These are phyloP conservation scores for Melospiza melodia DNA, from an alignment of 2,113 vertebrate genomes.

Conservation along the genomic window DNA sequence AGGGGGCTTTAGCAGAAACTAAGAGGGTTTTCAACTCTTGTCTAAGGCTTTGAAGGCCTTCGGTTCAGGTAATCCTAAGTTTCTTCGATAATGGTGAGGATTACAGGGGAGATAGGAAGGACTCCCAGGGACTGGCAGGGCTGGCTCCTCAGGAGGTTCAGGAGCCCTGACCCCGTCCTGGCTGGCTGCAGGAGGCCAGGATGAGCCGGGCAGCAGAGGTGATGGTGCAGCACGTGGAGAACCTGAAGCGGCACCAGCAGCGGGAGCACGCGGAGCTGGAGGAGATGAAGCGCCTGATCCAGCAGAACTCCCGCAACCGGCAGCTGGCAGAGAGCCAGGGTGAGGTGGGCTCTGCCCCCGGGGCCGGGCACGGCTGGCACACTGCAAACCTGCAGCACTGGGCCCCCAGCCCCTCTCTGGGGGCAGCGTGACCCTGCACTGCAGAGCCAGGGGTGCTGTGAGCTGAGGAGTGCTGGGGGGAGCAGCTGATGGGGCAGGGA, in stretches of 20 bases:
- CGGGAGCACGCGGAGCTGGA: constrained; percentile 77
- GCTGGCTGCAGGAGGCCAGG: constrained; percentile 77
- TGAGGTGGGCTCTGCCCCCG: not conserved
- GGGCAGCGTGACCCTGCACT: not conserved
- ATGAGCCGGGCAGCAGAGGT: constrained; percentile 82
- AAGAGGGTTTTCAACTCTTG: too few relatives aligned
- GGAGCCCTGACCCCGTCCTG: not conserved
- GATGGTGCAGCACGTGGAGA: constrained; percentile 87
- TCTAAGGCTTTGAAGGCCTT: too few relatives aligned
- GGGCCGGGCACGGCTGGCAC: rapidly evolving
- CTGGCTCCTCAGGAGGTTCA: rapidly evolving
- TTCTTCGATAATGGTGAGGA: too few relatives aligned
- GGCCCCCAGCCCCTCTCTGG: rapidly evolving
- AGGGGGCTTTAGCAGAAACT: too few relatives aligned
- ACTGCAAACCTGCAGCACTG: rapidly evolving
- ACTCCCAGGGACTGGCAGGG: not conserved
- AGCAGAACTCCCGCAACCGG: constrained; percentile 69
- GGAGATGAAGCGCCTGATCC: constrained; percentile 77
- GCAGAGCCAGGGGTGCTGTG: rapidly evolving
- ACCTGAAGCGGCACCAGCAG: constrained; percentile 75
- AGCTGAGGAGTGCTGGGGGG: rapidly evolving
- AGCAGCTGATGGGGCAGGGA: not conserved
- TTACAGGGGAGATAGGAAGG: too few relatives aligned
- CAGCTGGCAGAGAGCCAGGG: constrained; percentile 63
- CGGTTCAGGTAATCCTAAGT: too few relatives aligned